These are phyloP conservation scores for Eptesicus fuscus DNA, from an alignment of 2,113 vertebrate genomes.

Conservation along the genomic window DNA sequence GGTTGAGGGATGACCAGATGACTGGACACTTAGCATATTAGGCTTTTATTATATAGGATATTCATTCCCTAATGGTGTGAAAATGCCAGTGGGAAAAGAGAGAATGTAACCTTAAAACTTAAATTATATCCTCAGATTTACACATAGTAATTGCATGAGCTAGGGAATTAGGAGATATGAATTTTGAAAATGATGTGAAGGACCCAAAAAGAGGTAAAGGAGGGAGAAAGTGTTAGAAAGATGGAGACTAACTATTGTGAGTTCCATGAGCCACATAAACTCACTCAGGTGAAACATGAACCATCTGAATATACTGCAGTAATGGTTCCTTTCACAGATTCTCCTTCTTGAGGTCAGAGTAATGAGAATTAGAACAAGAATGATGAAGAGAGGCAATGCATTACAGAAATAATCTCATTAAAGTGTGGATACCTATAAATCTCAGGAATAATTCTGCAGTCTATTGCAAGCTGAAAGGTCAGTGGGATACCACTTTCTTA, in stretches of 20 bases:
- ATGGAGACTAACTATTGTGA: neutral
- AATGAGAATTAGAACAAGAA: slow-evolving; percentile 60
- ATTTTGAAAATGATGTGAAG: neutral
- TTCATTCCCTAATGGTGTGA: neutral
- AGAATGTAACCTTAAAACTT: neutral
- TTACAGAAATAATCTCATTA: slow-evolving; percentile 63
- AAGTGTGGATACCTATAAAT: slow-evolving; percentile 55
- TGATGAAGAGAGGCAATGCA: slow-evolving; percentile 31
- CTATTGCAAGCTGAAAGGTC: slow-evolving; percentile 49
- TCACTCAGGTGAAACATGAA: slow-evolving; percentile 34
- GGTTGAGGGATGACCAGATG: no score
- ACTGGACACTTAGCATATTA: no score
- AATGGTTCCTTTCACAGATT: slow-evolving; percentile 2
- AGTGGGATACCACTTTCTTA: neutral
- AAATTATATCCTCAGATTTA: neutral
- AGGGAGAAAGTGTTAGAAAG: neutral
- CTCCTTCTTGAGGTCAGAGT: slow-evolving; percentile 61
- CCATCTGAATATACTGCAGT: neutral
- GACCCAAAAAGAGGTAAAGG: neutral
- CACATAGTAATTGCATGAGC: neutral
- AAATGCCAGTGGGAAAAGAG: neutral
- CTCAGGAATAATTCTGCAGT: slow-evolving; percentile 51
- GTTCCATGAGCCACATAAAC: slow-evolving; percentile 30
- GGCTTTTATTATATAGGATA: no score
- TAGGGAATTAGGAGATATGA: neutral